Base-by-base conservation (phyloP, 2,888 invertebrate genomes). In the Limulus polyphemus region DNA sequence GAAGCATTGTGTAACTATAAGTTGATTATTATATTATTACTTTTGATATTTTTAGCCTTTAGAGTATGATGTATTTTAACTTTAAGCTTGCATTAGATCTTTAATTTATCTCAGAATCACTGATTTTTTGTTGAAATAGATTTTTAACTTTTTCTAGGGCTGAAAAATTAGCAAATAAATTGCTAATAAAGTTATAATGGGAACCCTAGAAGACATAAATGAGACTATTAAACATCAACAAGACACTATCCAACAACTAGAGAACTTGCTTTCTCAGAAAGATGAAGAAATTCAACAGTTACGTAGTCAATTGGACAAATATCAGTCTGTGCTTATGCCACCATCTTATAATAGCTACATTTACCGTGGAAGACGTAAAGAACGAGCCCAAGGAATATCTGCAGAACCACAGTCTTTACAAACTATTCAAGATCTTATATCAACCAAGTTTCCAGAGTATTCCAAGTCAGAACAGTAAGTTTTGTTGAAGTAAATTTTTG, bases 341-440 rank as follows among this genome's bases (percentile, higher is more conserved):
- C 32, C 32, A 7, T 32, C 32, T 32, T 61, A 64, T 10, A 57
- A 61, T 14, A 46, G 69, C 81, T 85, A 60, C 59, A 64, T 63
- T 56, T 16, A 62, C 9, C 60, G 63, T 51, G 79, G 81, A 62
- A 70, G 83, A 2, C 77, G 85, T 70, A 85, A 84, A 73, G 88
- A 90, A 76, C 81, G 95, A 72, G 90, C 92, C 47, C 87, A 88
- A 78, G 95, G 95, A 69, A 95, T 95, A 71, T 94, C 94, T 2
- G 95, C 94, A 16, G 95, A 95, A 75, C 94, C 95, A 0, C 91
- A 89, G 73, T 85, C 83, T 69, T 85, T 61, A 16, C 49, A 61
- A 12, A 65, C 65, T 10, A 64, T 68, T 11, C 67, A 67, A 58
- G 70, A 70, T 46, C 60, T 70, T n/a, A 63, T 70, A 50, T 56